These are phyloP conservation scores for Ptychodera flava DNA, from an alignment of 35 echinoderm and acorn worm genomes.

Conservation along the genomic window DNA sequence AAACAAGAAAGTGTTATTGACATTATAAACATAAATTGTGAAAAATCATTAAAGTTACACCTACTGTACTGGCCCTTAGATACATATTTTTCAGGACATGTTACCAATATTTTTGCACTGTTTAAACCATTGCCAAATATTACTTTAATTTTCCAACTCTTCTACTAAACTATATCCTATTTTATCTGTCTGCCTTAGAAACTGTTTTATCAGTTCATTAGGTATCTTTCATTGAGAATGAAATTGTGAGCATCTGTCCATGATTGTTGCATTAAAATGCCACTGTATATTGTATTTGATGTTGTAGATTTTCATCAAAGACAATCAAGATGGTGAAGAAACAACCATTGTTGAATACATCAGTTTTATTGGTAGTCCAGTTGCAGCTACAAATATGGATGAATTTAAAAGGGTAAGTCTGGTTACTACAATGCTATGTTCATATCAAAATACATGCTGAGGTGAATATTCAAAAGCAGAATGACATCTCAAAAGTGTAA, in stretches of 20 bases:
- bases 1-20: no score
- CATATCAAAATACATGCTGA: neutral
- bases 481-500: neutral
- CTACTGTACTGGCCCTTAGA: no score
- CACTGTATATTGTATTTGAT: neutral
- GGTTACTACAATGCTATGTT: neutral
- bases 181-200: conserved; percentile 6
- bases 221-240: no score
- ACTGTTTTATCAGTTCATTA: no score
- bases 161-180: neutral
- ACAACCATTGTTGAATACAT: conserved; percentile 56
- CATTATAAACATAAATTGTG: no score
- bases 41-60: no score
- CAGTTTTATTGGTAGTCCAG: conserved; percentile 56
- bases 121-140: no score
- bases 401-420: conserved; percentile 92
- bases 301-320: conserved; percentile 68
- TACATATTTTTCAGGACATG: no score
- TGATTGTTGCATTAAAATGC: no score
- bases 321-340: conserved; percentile 72
- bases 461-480: neutral
- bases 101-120: no score
- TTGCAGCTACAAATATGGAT: conserved; percentile 80
- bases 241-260: no score
- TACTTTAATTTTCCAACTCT: no score